Base-by-base conservation (phyloP, 2,888 invertebrate species). In the Zaprionus bogoriensis region DNA sequence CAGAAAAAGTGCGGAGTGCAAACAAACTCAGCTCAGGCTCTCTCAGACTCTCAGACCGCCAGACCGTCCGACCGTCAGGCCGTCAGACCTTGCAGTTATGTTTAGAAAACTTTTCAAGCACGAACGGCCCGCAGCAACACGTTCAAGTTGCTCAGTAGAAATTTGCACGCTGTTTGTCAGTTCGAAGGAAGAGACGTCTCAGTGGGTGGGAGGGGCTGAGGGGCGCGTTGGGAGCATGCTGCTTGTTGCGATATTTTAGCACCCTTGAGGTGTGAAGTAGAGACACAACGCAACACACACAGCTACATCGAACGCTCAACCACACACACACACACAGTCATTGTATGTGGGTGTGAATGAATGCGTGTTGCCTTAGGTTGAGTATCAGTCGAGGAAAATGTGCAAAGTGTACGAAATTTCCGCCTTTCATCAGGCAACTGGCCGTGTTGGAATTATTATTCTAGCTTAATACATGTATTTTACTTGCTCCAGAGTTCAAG, bases 81-180 rank as follows among this genome's bases (percentile, higher is more conserved):
- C 32, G 14, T 17, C 32, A 14, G 22, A 25, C 50, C 76, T 76
- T 64, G 50, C 65, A 81, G 87, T 81, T 84, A 87, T 82, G 82
- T 81, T 87, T 87, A 71, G 75, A 84, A 77, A 87, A 73, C 84
- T 82, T 84, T 84, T 81, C 87, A 82, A 77, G 82, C 82, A 82
- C 82, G 87, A 87, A 77, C 77, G 84, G 75, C 81, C 75, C 67
- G 61, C 78, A 87, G 77, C 75, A 77, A 72, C 84, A 78, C 86
- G 76, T 83, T 82, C 77, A 70, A 74, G 74, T 72, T 72, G 64
- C 59, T 61, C 58, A 54, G 65, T 59, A 48, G 48, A 74, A 70
- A 65, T 71, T 70, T 67, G 64, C 73, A 76, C 69, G 67, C 73
- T 73, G 60, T 58, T 65, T 60, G 77, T 54, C 71, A 61, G 62